Evolutionary conservation across 1,140 invertebrate species (phyloP).

Genomic region (Calephelis nemesis): DNA sequence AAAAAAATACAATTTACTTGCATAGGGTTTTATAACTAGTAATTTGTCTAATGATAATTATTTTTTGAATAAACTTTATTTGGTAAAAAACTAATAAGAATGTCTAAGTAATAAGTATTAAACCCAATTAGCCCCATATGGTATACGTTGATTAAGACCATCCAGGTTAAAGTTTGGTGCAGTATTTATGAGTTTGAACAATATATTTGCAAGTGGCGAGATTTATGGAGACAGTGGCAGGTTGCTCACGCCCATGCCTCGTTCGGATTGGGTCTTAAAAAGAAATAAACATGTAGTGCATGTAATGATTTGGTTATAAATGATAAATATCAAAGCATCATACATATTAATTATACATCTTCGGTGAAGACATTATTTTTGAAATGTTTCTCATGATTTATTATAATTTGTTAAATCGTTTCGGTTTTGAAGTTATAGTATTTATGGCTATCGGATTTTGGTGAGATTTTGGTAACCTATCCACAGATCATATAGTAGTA

Average conservation of each 20-base stretch:
- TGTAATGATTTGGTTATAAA: constrained; percentile 18
- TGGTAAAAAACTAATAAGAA: not conserved
- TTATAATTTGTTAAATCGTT: too few species aligned
- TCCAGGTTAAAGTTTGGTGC: constrained; percentile 42
- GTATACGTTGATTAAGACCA: constrained; percentile 39
- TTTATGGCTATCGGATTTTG: too few species aligned
- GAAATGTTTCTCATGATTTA: too few species aligned
- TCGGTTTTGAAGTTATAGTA: too few species aligned
- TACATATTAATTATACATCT: too few species aligned
- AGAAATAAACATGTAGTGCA: constrained; percentile 27
- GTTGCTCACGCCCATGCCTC: constrained; percentile 36
- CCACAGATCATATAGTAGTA: too few species aligned
- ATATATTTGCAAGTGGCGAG: constrained; percentile 55
- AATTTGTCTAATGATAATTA: too few species aligned
- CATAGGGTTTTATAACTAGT: too few species aligned
- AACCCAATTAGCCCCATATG: constrained; percentile 27
- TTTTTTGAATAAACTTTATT: too few species aligned
- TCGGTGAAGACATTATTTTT: too few species aligned
- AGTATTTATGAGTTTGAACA: constrained; percentile 58
- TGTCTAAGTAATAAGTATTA: constrained; percentile 6
- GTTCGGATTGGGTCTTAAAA: constrained; percentile 28
- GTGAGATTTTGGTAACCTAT: too few species aligned
- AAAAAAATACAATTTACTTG: too few species aligned
- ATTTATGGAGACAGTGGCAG: constrained; percentile 56
- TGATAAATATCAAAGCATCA: not conserved